Evolutionary conservation across 2,888 invertebrate species (phyloP).

Genomic region (Hirtodrosophila histrioides): DNA sequence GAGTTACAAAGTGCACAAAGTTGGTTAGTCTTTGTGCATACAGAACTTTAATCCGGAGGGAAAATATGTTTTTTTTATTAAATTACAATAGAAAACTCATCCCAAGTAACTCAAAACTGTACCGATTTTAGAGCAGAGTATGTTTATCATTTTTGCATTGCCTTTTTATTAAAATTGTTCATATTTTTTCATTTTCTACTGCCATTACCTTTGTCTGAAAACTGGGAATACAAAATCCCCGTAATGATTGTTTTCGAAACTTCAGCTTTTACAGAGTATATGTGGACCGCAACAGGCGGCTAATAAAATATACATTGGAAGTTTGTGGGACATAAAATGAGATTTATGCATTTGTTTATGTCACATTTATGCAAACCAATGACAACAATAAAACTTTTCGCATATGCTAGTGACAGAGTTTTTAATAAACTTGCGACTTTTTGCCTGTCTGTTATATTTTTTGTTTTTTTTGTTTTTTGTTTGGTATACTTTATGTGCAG

Average conservation of each 20-base stretch:
- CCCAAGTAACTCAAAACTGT: no score
- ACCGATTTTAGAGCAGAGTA: no score
- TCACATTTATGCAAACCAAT: slow-evolving; percentile 63
- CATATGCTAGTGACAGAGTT: slow-evolving; percentile 73
- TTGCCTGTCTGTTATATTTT: slow-evolving; percentile 12
- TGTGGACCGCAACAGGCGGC: slow-evolving; percentile 37
- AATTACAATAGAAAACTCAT: no score
- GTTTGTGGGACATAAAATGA: slow-evolving; percentile 52
- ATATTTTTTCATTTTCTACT: not conserved
- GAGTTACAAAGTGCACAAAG: no score
- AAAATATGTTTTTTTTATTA: no score
- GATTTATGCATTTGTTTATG: slow-evolving; percentile 72
- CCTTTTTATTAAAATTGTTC: no score
- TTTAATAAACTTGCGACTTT: slow-evolving; percentile 69
- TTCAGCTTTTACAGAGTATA: slow-evolving; percentile 4
- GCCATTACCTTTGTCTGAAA: not conserved
- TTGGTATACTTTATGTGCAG: slow-evolving; percentile 55
- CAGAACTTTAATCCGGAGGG: no score
- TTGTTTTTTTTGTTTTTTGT: slow-evolving; percentile 6
- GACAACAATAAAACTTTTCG: slow-evolving; percentile 58
- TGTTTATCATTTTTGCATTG: no score
- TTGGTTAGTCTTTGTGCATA: no score
- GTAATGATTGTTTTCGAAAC: slow-evolving; percentile 1
- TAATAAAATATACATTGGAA: slow-evolving; percentile 33
- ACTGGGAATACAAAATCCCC: not conserved